Evolutionary conservation across 2,888 invertebrate species (phyloP).

Genomic region (Nomada lathburiana): DNA sequence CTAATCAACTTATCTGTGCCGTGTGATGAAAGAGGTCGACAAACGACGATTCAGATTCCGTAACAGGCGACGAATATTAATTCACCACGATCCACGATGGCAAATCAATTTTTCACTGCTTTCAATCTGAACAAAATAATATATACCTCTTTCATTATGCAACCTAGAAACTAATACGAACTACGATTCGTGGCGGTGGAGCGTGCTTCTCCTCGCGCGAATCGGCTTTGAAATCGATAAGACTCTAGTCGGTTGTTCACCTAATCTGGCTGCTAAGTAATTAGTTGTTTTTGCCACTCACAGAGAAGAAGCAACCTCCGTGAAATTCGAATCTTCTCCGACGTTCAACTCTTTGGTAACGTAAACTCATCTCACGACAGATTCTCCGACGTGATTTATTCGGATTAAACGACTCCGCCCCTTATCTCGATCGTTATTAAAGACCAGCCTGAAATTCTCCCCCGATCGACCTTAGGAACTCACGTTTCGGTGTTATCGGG

Average conservation of each 20-base stretch:
- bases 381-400: conserved; percentile 69
- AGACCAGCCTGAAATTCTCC: conserved; percentile 59
- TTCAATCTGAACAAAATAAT: too few relatives aligned
- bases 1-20: too few relatives aligned
- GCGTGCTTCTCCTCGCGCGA: not conserved
- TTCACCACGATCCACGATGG: too few relatives aligned
- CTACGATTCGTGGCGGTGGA: too few relatives aligned
- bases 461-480: conserved; percentile 29
- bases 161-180: too few relatives aligned
- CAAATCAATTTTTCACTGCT: too few relatives aligned
- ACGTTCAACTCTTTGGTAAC: conserved; percentile 22
- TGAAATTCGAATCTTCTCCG: conserved; percentile 68
- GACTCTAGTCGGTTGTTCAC: not conserved
- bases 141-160: too few relatives aligned
- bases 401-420: conserved; percentile 63
- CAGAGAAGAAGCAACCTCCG: conserved; percentile 59
- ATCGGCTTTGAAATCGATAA: conserved; percentile 2
- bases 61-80: too few relatives aligned
- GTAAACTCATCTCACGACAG: conserved; percentile 66
- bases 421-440: conserved; percentile 63
- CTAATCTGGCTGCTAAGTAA: conserved; percentile 10
- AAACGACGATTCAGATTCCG: too few relatives aligned
- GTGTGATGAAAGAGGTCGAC: too few relatives aligned
- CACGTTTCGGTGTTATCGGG: conserved; percentile 39
- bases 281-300: conserved; percentile 14